Evolutionary conservation across 2,113 vertebrate genomes (phyloP), one percentile per base, ranked within the genome.

Genomic region (Lepus europaeus): DNA sequence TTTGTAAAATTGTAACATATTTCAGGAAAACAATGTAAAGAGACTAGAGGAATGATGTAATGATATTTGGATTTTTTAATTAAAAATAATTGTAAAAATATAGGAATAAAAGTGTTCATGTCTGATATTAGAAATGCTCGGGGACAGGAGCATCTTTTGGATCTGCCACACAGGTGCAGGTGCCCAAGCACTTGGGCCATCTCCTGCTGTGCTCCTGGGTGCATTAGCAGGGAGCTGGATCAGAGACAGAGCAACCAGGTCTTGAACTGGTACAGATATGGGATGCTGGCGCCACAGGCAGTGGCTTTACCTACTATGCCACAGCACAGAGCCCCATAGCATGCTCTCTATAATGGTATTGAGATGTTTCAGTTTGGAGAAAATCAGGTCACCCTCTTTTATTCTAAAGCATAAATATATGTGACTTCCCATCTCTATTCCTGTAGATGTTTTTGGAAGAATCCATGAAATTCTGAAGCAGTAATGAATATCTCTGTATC

Each of bases 1-100:
- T 86, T 97, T 94, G 93, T 89, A 73, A 76, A 90, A 92, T 82
- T 74, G 7, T n/a, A 95, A 53, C 7, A 6, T 3, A 59, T 29
- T 76, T 93, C 51, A 61, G 61, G 29, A 56, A 82, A 51, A 36
- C 22, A 2, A 1, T 45, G 6, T 76, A 33, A 1, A 25, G 12
- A 66, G 3, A 59, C 13, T 36, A 59, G 51, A 88, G 11, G 10
- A 12, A 59, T 68, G 59, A 82, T 29, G 6, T n/a, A 0, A 76
- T 59, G 5, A 2, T 53, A 49, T 84, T 93, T 31, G 63, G 31
- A 63, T 49, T 81, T 81, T 45, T 86, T 70, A 64, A 8, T 91
- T 31, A 7, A 11, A 76, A 45, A 19, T 68, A 89, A 9, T 89
- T 76, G 68, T 20, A 27, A 72, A 85, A 84, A 7, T 64, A 72